Evolutionary conservation across 2,113 vertebrate species (phyloP), one percentile per base, ranked within the genome.

Genomic region (Accipiter virgatus): DNA sequence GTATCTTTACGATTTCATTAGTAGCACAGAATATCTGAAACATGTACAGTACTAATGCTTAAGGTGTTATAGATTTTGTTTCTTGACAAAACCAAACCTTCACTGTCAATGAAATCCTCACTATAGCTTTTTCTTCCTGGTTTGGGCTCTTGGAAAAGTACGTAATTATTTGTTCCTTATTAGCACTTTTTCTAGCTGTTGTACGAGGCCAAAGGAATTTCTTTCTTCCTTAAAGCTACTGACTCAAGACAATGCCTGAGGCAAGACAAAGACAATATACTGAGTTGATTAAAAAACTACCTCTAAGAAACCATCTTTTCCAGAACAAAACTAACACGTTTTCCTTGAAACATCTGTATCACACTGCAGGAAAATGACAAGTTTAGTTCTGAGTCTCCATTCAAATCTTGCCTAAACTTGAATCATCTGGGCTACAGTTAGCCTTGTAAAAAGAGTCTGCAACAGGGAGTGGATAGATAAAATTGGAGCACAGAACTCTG

Each of bases 1-100:
- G 36, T 25, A 71, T 27, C n/a, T 26, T 14, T 43, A 23, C 9
- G 53, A 52, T 71, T 81, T 16, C 22, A 1, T 29, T 15, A 61
- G n/a, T 3, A 42, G n/a, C 20, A 63, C n/a, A 36, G 26, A 52
- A 27, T 29, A 38, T 2, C 71, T 62, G 15, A 40, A 45, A 56
- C 3, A 7, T 8, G 14, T 10, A 22, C 11, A 26, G 7, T 16
- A 7, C 36, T 13, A 29, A 42, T 9, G 27, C 48, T 73, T n/a
- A 8, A 40, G 13, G 32, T 23, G 13, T 23, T 50, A 2, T 0
- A 2, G 11, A 6, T 32, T 42, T 27, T 21, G 10, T 23, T 66
- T 45, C 53, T 59, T 23, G 34, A 58, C 29, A 58, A 86, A 89
- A 72, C 6, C 65, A 38, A 65, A 25, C 19, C 20, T 67, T 81